phyloP scores from a whole-genome alignment of 2,888 invertebrate genomes.

The Leptothorax acervorum region DNA sequence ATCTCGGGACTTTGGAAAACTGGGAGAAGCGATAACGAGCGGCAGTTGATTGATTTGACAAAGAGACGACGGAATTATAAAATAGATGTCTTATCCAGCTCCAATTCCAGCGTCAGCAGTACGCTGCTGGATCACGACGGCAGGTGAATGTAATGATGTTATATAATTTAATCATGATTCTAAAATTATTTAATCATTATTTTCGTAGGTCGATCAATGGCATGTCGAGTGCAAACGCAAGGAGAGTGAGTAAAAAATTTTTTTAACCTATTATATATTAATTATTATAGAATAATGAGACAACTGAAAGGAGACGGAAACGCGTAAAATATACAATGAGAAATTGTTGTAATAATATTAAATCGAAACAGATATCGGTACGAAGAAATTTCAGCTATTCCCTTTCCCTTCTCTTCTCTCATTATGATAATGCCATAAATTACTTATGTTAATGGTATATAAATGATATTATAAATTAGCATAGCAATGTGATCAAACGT shows the following conservation, averaged over 20 bases:
- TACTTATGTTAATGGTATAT: neutral
- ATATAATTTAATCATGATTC: neutral
- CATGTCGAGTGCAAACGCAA: neutral
- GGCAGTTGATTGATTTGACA: neutral
- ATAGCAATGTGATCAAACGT: neutral
- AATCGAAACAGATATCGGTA: neutral
- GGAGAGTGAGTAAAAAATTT: conserved; percentile 11
- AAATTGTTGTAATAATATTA: neutral
- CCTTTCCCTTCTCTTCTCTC: neutral
- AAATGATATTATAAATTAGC: conserved; percentile 4
- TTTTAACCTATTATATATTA: neutral
- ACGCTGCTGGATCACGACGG: neutral
- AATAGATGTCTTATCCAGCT: neutral
- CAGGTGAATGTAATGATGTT: neutral
- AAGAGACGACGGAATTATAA: neutral
- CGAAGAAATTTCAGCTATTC: neutral
- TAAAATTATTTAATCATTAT: neutral
- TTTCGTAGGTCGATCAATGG: neutral
- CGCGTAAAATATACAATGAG: neutral
- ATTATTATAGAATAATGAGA: neutral
- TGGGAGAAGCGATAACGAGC: neutral
- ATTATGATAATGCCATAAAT: neutral
- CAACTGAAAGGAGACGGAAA: neutral
- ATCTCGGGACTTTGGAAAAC: neutral
- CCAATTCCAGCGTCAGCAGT: conserved; percentile 22